Evolutionary conservation across 2,888 invertebrate species (phyloP).

Genomic region (Polydrusus cervinus): DNA sequence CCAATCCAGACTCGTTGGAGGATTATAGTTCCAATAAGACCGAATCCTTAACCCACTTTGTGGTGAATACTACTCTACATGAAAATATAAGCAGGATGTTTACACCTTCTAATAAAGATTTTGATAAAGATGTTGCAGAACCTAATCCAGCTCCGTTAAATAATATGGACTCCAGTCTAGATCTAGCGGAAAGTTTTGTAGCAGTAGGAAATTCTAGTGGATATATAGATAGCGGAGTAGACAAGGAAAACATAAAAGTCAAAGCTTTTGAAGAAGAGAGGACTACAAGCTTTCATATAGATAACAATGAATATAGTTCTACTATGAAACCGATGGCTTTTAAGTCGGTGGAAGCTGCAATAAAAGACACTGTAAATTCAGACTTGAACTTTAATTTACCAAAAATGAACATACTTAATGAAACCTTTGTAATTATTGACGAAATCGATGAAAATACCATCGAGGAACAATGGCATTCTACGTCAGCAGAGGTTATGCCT

Average conservation of each 20-base stretch:
- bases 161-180: background rate
- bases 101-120: background rate
- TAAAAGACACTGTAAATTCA: too few relatives aligned
- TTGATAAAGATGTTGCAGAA: background rate
- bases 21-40: background rate
- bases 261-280: too few relatives aligned
- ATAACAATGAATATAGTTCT: too few relatives aligned
- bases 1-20: background rate
- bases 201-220: background rate
- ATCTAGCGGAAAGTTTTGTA: slow-evolving; percentile 1
- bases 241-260: background rate
- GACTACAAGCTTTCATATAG: too few relatives aligned
- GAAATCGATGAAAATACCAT: too few relatives aligned
- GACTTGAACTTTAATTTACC: too few relatives aligned
- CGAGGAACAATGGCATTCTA: too few relatives aligned
- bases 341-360: too few relatives aligned
- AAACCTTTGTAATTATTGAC: too few relatives aligned
- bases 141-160: background rate
- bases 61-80: background rate
- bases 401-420: too few relatives aligned
- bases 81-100: slow-evolving; percentile 8
- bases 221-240: background rate
- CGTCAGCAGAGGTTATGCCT: background rate
- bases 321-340: too few relatives aligned
- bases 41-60: background rate